phyloP scores from a whole-genome alignment of 2,888 invertebrate genomes.

The Laothoe populi region DNA sequence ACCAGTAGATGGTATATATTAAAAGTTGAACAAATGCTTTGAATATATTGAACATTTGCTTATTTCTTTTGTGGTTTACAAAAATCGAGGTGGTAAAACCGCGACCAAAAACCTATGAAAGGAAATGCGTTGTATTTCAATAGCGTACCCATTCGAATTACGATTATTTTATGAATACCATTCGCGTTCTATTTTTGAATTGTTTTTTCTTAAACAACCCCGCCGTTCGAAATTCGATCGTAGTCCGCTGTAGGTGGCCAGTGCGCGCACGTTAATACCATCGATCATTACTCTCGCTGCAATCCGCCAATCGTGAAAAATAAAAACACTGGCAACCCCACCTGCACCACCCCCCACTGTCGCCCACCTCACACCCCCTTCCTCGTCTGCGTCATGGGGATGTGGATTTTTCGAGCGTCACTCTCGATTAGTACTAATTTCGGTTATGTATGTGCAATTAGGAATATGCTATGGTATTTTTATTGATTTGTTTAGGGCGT shows the following conservation, averaged over 20 bases:
- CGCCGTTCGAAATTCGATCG: constrained; percentile 57
- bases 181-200: constrained; percentile 8
- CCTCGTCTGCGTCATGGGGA: constrained; percentile 62
- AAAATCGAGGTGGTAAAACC: too few species aligned
- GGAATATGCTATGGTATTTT: constrained; percentile 23
- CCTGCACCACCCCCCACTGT: constrained; percentile 55
- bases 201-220: constrained; percentile 9
- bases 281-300: constrained; percentile 83
- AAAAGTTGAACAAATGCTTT: too few species aligned
- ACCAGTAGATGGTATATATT: too few species aligned
- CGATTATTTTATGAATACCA: background rate
- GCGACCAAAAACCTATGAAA: constrained; percentile 9
- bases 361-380: constrained; percentile 44
- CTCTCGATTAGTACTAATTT: constrained; percentile 66
- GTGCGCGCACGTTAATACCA: constrained; percentile 79
- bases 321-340: constrained; percentile 78
- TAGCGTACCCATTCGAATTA: constrained; percentile 20
- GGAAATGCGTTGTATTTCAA: constrained; percentile 6
- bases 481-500: constrained; percentile 23
- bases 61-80: too few species aligned
- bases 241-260: constrained; percentile 62
- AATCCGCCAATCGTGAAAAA: constrained; percentile 83
- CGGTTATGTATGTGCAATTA: constrained; percentile 24
- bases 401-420: constrained; percentile 78
- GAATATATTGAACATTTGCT: too few species aligned